Conservation (phyloP, 2,888 invertebrate species). For the Himalopsyche kuldschensis region DNA sequence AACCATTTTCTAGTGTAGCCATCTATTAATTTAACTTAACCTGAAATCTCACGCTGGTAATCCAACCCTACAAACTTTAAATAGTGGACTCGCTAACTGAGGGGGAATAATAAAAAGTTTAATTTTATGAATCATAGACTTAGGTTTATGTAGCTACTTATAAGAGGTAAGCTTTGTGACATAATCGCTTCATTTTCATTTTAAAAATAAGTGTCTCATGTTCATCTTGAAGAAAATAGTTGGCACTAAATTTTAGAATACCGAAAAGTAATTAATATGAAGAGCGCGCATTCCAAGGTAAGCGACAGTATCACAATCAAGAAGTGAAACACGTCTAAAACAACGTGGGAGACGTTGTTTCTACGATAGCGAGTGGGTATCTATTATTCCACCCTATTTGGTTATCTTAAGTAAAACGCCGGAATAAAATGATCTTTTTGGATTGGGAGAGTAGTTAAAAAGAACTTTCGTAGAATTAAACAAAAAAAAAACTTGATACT, state of each 20-base stretch:
- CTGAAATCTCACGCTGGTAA: background rate
- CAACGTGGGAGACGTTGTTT: background rate
- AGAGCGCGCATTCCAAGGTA: background rate
- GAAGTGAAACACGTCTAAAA: background rate
- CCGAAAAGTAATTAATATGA: background rate
- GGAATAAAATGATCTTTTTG: background rate
- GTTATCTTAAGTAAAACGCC: background rate
- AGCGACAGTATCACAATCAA: background rate
- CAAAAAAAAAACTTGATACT: too few relatives aligned
- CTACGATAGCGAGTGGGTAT: background rate
- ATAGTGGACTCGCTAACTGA: background rate
- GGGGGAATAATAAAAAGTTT: too few relatives aligned
- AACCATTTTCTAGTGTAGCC: background rate
- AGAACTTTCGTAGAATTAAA: too few relatives aligned
- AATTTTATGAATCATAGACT: too few relatives aligned
- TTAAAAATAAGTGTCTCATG: background rate
- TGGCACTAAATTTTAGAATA: background rate
- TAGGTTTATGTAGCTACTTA: background rate
- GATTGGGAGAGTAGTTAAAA: background rate
- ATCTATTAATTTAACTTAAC: background rate
- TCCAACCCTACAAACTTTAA: background rate
- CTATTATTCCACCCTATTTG: background rate
- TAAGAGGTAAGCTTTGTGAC: background rate
- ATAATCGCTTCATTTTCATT: background rate
- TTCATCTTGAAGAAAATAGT: background rate